Conservation (phyloP, 2,888 invertebrate genomes). For the Ophion ventricosus region DNA sequence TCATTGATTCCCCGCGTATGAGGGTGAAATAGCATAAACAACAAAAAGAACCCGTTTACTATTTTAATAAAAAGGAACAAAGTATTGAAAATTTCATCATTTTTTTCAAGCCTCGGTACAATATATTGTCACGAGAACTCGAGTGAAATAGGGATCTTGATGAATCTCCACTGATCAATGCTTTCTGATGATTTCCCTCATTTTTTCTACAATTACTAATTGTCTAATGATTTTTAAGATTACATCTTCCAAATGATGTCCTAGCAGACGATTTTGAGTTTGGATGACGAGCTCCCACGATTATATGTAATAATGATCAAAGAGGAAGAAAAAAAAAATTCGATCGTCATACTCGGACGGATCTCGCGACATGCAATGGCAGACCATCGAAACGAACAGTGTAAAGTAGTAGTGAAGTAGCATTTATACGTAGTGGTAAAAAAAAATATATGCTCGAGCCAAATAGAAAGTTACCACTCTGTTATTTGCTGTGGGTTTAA, state of each 20-base stretch:
- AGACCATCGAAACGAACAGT: conserved; percentile 79
- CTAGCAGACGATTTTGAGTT: not conserved
- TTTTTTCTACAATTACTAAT: conserved; percentile 9
- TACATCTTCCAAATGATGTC: conserved; percentile 19
- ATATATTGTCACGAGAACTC: conserved; percentile 21
- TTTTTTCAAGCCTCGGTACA: not conserved
- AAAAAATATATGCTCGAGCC: conserved; percentile 34
- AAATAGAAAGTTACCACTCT: conserved; percentile 62
- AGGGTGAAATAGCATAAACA: not conserved
- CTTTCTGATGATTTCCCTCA: not conserved
- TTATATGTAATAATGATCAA: conserved; percentile 14
- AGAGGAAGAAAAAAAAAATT: conserved; percentile 38
- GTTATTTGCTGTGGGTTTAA: conserved; percentile 50
- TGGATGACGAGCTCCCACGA: conserved; percentile 11
- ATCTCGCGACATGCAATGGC: conserved; percentile 79
- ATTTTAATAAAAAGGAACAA: not conserved
- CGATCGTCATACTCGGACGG: conserved; percentile 79
- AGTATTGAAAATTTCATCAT: not conserved
- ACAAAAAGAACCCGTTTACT: not conserved
- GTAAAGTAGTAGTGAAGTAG: conserved; percentile 67
- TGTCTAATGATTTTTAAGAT: conserved; percentile 19
- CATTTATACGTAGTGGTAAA: conserved; percentile 45
- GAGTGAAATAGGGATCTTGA: conserved; percentile 17
- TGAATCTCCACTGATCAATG: not conserved
- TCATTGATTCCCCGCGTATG: not conserved